Evolutionary conservation across 1,140 invertebrate species (phyloP).

Genomic region (Drosophila guanche): DNA sequence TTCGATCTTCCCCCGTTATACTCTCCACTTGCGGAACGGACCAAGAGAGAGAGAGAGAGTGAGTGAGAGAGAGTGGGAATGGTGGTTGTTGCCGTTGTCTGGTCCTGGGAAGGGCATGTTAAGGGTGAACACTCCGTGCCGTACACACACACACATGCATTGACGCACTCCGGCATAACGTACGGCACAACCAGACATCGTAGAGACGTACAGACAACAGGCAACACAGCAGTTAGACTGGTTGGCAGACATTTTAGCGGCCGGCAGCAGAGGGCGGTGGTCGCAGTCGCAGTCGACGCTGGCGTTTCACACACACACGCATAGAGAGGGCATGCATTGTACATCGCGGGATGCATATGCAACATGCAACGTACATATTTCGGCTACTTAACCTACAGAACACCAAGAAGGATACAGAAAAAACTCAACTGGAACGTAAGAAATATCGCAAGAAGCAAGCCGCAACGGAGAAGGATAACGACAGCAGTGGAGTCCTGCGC

Average conservation of each 20-base stretch:
- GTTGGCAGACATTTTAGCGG: conserved; percentile 69
- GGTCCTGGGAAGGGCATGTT: conserved; percentile 54
- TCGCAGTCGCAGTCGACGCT: conserved; percentile 46
- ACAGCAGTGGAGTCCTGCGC: conserved; percentile 25
- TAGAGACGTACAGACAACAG: conserved; percentile 51
- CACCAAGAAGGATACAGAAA: conserved; percentile 59
- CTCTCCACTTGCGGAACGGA: conserved; percentile 6
- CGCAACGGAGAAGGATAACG: conserved; percentile 32
- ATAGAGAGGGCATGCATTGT: conserved; percentile 3
- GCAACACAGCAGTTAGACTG: conserved; percentile 70
- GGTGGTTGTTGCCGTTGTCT: conserved; percentile 31
- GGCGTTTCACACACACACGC: conserved; percentile 21
- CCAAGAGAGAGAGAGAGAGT: background rate
- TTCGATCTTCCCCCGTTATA: conserved; percentile 21
- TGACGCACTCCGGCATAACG: conserved; percentile 9
- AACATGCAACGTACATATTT: conserved; percentile 64
- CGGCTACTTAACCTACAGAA: conserved; percentile 75
- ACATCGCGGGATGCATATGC: conserved; percentile 35
- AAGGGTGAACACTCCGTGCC: conserved; percentile 46
- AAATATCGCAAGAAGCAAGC: background rate
- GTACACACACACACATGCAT: conserved; percentile 32
- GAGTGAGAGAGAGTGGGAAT: conserved; percentile 1
- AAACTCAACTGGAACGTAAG: conserved; percentile 43
- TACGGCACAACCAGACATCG: conserved; percentile 3
- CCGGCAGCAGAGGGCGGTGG: conserved; percentile 79